Conservation (phyloP, 2,888 invertebrate species). For the Adela reaumurella region DNA sequence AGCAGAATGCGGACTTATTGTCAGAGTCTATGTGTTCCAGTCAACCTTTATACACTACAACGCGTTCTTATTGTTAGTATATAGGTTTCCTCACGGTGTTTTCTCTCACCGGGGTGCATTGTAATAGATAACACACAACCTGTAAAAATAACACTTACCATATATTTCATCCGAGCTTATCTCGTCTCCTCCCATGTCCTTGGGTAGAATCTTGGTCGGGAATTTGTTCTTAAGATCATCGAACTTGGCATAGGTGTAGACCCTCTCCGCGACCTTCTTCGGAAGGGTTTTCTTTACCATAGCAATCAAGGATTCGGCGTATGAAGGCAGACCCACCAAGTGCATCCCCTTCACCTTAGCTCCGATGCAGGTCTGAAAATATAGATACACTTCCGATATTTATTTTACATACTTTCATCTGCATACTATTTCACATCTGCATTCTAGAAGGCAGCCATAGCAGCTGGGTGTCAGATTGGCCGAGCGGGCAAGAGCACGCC, state of each 20-base stretch:
- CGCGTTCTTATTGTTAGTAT: no score
- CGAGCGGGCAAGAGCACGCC: no score
- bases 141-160: neutral
- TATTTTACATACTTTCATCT: neutral
- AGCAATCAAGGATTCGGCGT: neutral
- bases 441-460: no score
- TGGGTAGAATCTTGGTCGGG: slow-evolving; percentile 13
- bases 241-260: neutral
- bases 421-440: no score
- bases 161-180: slow-evolving; percentile 15
- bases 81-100: no score
- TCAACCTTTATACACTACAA: no score
- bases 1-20: no score
- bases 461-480: no score
- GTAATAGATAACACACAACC: neutral
- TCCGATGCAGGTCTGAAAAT: slow-evolving; percentile 1
- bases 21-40: no score
- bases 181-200: slow-evolving; percentile 15
- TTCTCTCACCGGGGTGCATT: no score
- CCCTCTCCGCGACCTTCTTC: slow-evolving; percentile 1
- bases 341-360: slow-evolving; percentile 4
- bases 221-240: slow-evolving; percentile 9
- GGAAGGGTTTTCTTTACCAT: neutral
- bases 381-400: no score
- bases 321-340: slow-evolving; percentile 1